phyloP scores from a whole-genome alignment of 2,888 invertebrate species.

The Subacronicta megacephala region DNA sequence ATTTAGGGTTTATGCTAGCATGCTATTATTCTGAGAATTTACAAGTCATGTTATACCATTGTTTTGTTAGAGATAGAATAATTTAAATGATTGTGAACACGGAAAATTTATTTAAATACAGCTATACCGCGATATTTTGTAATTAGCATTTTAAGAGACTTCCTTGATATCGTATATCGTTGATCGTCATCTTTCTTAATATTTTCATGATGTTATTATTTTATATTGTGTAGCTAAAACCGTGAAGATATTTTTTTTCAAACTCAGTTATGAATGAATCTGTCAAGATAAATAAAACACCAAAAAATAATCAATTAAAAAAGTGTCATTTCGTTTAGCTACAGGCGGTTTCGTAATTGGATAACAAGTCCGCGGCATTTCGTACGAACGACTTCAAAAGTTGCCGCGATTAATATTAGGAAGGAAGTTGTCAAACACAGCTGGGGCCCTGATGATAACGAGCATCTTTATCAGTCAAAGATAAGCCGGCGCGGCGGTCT shows the following conservation, averaged over 20 bases:
- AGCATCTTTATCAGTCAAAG: constrained; percentile 25
- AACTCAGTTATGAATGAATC: no score
- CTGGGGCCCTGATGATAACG: constrained; percentile 30
- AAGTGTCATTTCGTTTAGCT: constrained; percentile 4
- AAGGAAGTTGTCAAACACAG: constrained; percentile 34
- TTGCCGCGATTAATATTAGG: constrained; percentile 35
- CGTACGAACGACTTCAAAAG: constrained; percentile 36
- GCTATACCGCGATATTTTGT: constrained; percentile 23
- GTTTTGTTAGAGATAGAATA: constrained; percentile 28
- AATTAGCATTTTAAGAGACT: constrained; percentile 1
- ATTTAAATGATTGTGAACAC: constrained; percentile 27
- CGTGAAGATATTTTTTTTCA: no score
- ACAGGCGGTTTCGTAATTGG: constrained; percentile 15
- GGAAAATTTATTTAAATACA: constrained; percentile 15
- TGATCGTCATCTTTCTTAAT: no score
- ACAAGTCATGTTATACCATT: constrained; percentile 29
- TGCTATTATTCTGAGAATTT: constrained; percentile 29
- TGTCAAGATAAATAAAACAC: no score
- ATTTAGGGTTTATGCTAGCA: constrained; percentile 13
- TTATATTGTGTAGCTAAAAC: no score
- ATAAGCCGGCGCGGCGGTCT: constrained; percentile 6
- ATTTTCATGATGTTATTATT: no score
- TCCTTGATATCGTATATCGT: no score
- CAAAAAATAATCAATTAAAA: constrained; percentile 3
- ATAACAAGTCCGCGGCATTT: constrained; percentile 22